Percentiles rank a stretch among this genome's conserved stretches.
These are phyloP conservation scores for Campoletis sonorensis DNA, from an alignment of 1,140 invertebrate genomes.

Conservation along the genomic window DNA sequence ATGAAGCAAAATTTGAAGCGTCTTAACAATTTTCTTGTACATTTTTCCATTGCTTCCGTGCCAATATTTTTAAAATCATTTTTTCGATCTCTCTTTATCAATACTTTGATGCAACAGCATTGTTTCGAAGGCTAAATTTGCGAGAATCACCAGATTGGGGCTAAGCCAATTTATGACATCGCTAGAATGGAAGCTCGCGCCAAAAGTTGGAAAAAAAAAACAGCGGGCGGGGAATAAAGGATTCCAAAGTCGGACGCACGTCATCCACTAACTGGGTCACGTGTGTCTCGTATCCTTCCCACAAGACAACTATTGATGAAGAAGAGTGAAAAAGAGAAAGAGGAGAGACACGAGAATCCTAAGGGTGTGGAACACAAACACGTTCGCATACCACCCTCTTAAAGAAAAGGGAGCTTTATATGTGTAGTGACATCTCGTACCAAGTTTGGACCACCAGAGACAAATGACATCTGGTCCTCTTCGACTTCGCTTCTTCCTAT, in stretches of 20 bases:
- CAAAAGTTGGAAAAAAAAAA: neutral
- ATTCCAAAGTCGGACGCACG: neutral
- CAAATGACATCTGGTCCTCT: slow-evolving; percentile 10
- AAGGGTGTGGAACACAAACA: neutral
- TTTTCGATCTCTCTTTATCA: too few relatives aligned
- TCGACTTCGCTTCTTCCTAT: neutral
- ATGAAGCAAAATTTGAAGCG: too few relatives aligned
- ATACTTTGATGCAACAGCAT: too few relatives aligned
- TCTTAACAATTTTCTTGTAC: too few relatives aligned
- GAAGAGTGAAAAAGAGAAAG: neutral
- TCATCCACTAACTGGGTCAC: neutral
- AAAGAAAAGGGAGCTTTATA: neutral
- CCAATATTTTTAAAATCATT: too few relatives aligned
- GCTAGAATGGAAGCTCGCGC: neutral
- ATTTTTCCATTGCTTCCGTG: too few relatives aligned
- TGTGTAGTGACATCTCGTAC: neutral
- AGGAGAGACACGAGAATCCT: neutral
- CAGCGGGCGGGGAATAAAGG: neutral
- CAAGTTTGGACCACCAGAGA: neutral
- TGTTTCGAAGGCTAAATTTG: neutral
- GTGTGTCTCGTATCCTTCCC: slow-evolving; percentile 5
- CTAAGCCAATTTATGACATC: too few relatives aligned
- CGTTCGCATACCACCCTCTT: neutral
- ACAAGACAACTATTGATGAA: neutral
- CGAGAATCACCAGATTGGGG: neutral